Conservation (phyloP, 2,797 vertebrate genomes). For the Coendou prehensilis region DNA sequence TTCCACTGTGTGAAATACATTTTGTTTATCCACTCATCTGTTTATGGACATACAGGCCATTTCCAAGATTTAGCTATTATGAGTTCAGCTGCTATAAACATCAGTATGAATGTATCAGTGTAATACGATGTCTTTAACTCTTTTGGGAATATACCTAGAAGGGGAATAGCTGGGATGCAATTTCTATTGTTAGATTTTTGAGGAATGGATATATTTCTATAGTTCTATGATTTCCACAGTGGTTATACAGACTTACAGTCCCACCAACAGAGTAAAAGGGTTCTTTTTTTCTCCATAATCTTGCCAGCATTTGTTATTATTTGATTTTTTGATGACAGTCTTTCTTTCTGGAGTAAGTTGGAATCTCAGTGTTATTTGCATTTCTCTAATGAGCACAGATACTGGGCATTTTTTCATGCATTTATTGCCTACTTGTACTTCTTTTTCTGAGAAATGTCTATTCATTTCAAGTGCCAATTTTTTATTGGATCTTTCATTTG, state of each 20-base stretch:
- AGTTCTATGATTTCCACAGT: not conserved
- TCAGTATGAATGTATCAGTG: not conserved
- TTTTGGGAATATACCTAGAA: not conserved
- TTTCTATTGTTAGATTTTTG: not conserved
- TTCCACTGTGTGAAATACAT: not conserved
- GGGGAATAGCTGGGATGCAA: not conserved
- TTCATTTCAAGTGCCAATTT: not conserved
- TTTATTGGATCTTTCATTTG: not conserved
- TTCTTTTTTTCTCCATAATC: not conserved
- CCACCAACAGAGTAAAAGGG: not conserved
- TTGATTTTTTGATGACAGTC: not conserved
- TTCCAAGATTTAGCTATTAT: not conserved
- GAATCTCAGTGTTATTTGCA: no score
- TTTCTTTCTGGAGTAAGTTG: no score
- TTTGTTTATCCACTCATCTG: not conserved
- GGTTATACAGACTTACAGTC: not conserved
- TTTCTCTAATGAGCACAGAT: not conserved
- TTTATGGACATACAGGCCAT: not conserved
- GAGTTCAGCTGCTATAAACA: not conserved
- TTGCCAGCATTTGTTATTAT: not conserved
- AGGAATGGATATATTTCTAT: not conserved
- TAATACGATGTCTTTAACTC: not conserved
- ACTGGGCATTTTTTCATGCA: not conserved
- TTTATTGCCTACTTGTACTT: not conserved
- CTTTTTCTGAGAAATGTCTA: not conserved